A percentile compares a stretch with the other conserved stretches of the same genome.
Conservation (phyloP, 2,888 invertebrate genomes). For the Beris morrisii region DNA sequence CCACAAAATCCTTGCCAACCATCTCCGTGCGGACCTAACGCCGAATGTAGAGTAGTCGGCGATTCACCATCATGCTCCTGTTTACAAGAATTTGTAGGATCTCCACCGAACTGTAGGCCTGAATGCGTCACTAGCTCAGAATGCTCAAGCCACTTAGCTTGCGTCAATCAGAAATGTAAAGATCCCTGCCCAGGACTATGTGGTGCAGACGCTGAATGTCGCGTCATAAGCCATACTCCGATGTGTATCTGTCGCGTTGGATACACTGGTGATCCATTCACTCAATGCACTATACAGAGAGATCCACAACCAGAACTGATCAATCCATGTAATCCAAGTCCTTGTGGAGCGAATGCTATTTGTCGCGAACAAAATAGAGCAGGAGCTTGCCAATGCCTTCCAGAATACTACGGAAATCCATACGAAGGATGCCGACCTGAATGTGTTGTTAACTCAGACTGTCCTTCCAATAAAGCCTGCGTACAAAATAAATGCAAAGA, state of each 20-base stretch:
- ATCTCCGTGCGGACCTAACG: constrained; percentile 61
- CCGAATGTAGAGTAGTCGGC: constrained; percentile 59
- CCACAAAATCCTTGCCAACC: constrained; percentile 56
- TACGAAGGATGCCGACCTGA: constrained; percentile 76
- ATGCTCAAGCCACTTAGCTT: constrained; percentile 68
- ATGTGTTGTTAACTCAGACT: constrained; percentile 77
- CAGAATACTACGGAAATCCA: constrained; percentile 67
- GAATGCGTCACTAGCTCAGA: constrained; percentile 73
- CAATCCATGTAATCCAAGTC: constrained; percentile 64
- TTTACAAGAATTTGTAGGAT: constrained; percentile 65
- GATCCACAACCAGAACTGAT: constrained; percentile 48
- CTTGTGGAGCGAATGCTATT: constrained; percentile 67
- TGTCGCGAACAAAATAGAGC: constrained; percentile 68
- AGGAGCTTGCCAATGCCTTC: constrained; percentile 70
- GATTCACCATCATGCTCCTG: constrained; percentile 64
- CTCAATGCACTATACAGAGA: constrained; percentile 56
- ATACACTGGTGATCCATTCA: constrained; percentile 69
- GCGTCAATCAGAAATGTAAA: constrained; percentile 70
- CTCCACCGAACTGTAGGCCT: constrained; percentile 69
- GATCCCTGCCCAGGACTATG: constrained; percentile 73
- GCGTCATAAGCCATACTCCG: constrained; percentile 63
- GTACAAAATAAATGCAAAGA: constrained; percentile 74
- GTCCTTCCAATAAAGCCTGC: constrained; percentile 71
- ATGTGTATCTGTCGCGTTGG: constrained; percentile 63
- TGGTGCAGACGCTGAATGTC: constrained; percentile 60